Evolutionary conservation across 2,113 vertebrate species (phyloP), one percentile per base, ranked within the genome.

Genomic region (Ammodytes dubius): DNA sequence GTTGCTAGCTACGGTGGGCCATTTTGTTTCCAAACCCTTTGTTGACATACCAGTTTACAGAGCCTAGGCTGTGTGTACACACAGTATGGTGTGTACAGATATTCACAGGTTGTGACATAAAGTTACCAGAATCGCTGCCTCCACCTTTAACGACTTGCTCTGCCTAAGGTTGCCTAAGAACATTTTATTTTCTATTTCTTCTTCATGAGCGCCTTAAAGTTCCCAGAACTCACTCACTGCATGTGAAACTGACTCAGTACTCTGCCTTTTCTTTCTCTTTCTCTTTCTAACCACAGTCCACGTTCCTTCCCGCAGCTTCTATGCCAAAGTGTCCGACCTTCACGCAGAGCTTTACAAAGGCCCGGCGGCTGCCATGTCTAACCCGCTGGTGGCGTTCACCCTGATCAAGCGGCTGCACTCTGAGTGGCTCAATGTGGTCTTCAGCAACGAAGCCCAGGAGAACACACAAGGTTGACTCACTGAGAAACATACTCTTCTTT

Each of bases 321-420:
- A 97, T 45, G 86, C 95, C 84, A 99, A 96, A 91, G 96, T 98
- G 14, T 94, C 92, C 12, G 85, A 82, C 0, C 85, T 96, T 80
- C 98, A 99, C 77, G 50, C 66, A 52, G 82, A 86, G 4, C 85
- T 93, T 7, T 92, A 92, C 72, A 89, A 93, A 68, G 95, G 94
- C 4, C 77, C 93, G 0, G 4, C 88, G 0, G 59, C 89, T 27
- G 92, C 95, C 0, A 93, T 96, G 86, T 93, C 94, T 8, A 99
- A 99, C 90, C 98, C 98, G 0, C 82, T 99, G 82, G 65, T 96
- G 75, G 96, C 97, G 1, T 99, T 96, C 91, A 94, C 96, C 52
- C 96, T 99, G 84, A 96, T 99, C 93, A 99, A 99, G 86, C 95
- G 98, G 4, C 93, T 99, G 11, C 95, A 97, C 71, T 97, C 95